These are phyloP conservation scores for Leptinotarsa undecemlineata DNA, from an alignment of 1,140 invertebrate species.

Conservation along the genomic window DNA sequence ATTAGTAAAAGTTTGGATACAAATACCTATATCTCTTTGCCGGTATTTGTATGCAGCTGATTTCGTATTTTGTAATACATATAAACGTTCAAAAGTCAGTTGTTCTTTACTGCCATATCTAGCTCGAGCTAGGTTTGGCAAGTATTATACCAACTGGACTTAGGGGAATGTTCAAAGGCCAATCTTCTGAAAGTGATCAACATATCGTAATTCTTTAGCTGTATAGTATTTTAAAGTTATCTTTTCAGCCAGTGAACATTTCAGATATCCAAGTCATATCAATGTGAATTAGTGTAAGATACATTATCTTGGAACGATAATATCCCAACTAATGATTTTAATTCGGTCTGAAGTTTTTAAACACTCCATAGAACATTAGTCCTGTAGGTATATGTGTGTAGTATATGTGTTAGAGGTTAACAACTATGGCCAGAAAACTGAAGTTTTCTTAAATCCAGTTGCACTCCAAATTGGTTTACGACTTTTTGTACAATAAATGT, in stretches of 20 bases:
- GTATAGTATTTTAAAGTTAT: slow-evolving; percentile 33
- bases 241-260: slow-evolving; percentile 44
- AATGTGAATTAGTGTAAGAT: slow-evolving; percentile 38
- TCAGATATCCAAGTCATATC: slow-evolving; percentile 50
- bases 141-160: slow-evolving; percentile 15
- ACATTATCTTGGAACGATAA: slow-evolving; percentile 9
- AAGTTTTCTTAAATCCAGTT: slow-evolving; percentile 15
- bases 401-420: slow-evolving; percentile 41
- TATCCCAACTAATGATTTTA: neutral
- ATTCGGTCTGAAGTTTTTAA: slow-evolving; percentile 20
- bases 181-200: slow-evolving; percentile 28
- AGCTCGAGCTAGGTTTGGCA: too few species aligned
- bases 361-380: slow-evolving; percentile 44
- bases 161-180: slow-evolving; percentile 38
- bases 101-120: neutral
- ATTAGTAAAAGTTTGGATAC: neutral
- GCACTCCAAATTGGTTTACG: slow-evolving; percentile 24
- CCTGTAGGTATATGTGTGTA: slow-evolving; percentile 55
- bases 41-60: neutral
- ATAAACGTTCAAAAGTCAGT: slow-evolving; percentile 3
- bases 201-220: slow-evolving; percentile 32
- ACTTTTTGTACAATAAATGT: slow-evolving; percentile 24
- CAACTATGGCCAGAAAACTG: neutral
- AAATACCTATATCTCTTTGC: neutral
- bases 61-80: neutral